Evolutionary conservation across 1,140 invertebrate genomes (phyloP).

Genomic region (Berghia stephanieae): DNA sequence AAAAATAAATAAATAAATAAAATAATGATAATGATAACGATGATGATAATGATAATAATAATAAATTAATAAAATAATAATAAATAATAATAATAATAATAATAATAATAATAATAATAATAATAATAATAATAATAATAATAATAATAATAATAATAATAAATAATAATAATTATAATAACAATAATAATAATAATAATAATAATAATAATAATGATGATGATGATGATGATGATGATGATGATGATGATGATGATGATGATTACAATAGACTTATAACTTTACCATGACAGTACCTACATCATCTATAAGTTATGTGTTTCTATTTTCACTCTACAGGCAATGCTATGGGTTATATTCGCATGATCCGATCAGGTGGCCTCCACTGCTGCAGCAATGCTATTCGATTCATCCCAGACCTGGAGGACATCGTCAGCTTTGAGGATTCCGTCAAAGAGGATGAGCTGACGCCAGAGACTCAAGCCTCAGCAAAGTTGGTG

Average conservation of each 20-base stretch:
- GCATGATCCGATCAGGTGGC: constrained; percentile 92
- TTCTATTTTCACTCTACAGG: constrained; percentile 69
- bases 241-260: too few relatives aligned
- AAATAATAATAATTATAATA: not conserved
- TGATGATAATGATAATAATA: constrained; percentile 4
- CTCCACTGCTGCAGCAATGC: constrained; percentile 91
- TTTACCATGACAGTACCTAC: not conserved
- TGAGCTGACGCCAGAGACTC: constrained; percentile 72
- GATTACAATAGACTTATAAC: not conserved
- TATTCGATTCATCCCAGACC: constrained; percentile 87
- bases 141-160: not conserved
- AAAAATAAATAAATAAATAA: not conserved
- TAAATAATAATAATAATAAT: not conserved
- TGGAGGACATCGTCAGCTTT: constrained; percentile 78
- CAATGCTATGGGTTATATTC: constrained; percentile 95
- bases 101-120: constrained; percentile 9
- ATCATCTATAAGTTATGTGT: not conserved
- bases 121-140: constrained; percentile 3
- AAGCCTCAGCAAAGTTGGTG: constrained; percentile 72
- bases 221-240: too few relatives aligned
- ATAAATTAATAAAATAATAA: not conserved
- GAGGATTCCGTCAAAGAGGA: constrained; percentile 70
- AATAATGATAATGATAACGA: constrained; percentile 3
- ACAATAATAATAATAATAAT: not conserved
- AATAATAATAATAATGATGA: too few relatives aligned